Base-by-base conservation (phyloP, 1,140 invertebrate genomes). In the Temnothorax nylanderi region DNA sequence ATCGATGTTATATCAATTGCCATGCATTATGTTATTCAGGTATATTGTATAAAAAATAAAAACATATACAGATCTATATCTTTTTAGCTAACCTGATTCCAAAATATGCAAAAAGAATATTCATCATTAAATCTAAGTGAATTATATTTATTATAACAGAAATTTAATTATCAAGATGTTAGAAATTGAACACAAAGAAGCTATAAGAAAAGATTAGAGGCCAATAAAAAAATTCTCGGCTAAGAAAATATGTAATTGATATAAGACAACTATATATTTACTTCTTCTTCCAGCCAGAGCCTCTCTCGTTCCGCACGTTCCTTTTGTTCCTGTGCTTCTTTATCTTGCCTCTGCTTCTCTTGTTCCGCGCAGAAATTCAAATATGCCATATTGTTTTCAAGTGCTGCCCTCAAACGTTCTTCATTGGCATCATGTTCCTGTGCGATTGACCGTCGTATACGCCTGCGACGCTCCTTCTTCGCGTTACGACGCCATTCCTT, bases 381-480 rank as follows among this genome's bases (percentile, higher is more conserved):
- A 95, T 96, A 96, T 37, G 96, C 92, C 58, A 85, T 89, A 88
- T 82, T 91, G 8, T 88, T 77, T 44, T 94, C 91, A 0, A 93
- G 88, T 91, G 92, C 84, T 76, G 86, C 75, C 69, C 75, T 88
- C 78, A 95, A 72, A 0, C 81, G 90, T 60, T 93, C 84, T 13
- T 89, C 93, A 54, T 94, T 92, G 8, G 78, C 87, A 54, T 95
- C 93, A 0, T 94, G 92, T 47, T 92, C 86, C 34, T 86, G 89
- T 8, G 97, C 97, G 54, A 92, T 87, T 89, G 93, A 87, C 67
- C 92, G 95, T 87, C 97, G 94, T 62, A 96, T 94, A 87, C 94
- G 95, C 92, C 95, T 96, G 87, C 97, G 95, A 93, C 96, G 95
- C 90, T 96, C 95, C 86, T 95, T 96, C 93, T 97, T 97, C 3